Base-by-base conservation (phyloP, 2,113 vertebrate genomes). In the Anarhynchus alexandrinus region DNA sequence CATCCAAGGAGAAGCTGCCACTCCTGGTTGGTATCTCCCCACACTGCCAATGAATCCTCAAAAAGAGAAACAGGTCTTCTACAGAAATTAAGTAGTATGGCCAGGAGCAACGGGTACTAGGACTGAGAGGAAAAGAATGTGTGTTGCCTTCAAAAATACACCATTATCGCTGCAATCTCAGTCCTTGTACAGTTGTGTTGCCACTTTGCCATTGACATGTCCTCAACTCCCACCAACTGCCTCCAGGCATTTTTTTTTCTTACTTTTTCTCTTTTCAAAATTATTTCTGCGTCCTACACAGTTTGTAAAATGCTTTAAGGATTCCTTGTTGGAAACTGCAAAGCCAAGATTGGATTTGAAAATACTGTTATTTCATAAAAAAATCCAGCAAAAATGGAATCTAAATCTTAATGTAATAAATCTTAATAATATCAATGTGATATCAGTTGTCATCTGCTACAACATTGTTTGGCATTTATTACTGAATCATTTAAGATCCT, bases 401-500 rank as follows among this genome's bases (percentile, higher is more conserved):
- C 42, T 88, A 70, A 96, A 87, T 32, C 40, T 67, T 66, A 69
- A 27, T 29, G 16, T 29, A 73, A 62, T 88, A 90, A 79, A 88
- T 72, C 43, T 65, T 90, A 78, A 19, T 64, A 80, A 32, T 79
- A 67, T 45, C 83, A 74, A 36, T 64, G 62, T 26, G 78, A 38
- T 72, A 80, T 45, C 73, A 66, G 45, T 77, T 77, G 29, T 49
- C 79, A 66, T 72, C 85, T 79, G 58, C 51, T 72, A 64, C 55
- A 80, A 74, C 71, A 34, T 82, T 85, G 23, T 61, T 87, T 96
- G 73, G 62, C 62, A 62, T 76, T 83, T 80, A n/a, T 55, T 89
- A 87, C 38, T 51, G 66, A 95, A 88, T 80, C 62, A 83, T 88
- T 96, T 91, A 92, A 82, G 61, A 84, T 76, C 52, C 65, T 62